Conservation (phyloP, 37 sponge, comb jelly and placozoan genomes). For the Ianthella basta region DNA sequence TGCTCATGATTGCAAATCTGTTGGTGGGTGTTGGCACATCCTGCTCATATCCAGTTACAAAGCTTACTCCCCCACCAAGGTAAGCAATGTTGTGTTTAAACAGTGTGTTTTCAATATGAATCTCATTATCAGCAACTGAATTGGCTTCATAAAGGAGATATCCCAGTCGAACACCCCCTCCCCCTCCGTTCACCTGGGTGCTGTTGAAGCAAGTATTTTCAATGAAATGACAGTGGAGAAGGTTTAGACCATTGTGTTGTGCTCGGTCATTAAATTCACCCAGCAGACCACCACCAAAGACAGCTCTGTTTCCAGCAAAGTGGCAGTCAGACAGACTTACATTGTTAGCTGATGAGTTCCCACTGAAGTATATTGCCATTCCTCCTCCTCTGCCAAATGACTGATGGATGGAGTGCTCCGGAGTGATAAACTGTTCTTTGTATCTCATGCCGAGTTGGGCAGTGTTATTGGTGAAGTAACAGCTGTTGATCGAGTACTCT, state of each 20-base stretch:
- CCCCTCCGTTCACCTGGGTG: background rate
- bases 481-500: background rate
- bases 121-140: background rate
- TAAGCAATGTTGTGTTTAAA: background rate
- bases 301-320: slow-evolving; percentile 7
- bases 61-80: slow-evolving; percentile 12
- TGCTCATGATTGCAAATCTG: background rate
- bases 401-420: background rate
- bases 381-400: slow-evolving; percentile 47
- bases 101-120: background rate
- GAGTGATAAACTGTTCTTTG: background rate
- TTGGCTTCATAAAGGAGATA: background rate
- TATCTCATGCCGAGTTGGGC: background rate
- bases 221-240: background rate
- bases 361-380: slow-evolving; percentile 7
- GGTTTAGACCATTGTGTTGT: background rate
- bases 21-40: background rate
- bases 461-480: background rate
- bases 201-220: background rate
- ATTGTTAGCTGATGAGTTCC: slow-evolving; percentile 1
- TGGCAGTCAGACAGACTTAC: background rate
- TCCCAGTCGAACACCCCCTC: background rate
- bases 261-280: slow-evolving; percentile 21
- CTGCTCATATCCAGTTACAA: slow-evolving; percentile 2
- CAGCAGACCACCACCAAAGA: slow-evolving; percentile 18